Percentiles rank a stretch among this genome's conserved stretches.
phyloP scores from a whole-genome alignment of 1,140 invertebrate genomes.

The Pissodes strobi region DNA sequence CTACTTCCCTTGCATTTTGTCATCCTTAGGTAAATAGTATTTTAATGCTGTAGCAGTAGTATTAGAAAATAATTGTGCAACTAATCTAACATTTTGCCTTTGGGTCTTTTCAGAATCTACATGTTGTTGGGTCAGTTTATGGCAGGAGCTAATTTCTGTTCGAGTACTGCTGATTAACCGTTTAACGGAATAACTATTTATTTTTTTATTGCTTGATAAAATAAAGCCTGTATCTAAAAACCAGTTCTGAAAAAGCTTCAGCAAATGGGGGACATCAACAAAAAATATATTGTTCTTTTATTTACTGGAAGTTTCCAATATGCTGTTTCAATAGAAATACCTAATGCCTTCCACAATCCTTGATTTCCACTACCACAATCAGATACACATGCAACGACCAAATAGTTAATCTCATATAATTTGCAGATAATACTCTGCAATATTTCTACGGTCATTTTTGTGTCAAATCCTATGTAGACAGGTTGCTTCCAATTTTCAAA shows the following conservation, averaged over 20 bases:
- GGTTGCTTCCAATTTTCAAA: no score
- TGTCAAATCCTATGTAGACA: conserved; percentile 53
- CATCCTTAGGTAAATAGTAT: conserved; percentile 3
- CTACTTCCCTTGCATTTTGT: conserved; percentile 2
- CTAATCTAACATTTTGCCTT: conserved; percentile 32
- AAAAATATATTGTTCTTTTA: conserved; percentile 32
- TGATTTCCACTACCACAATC: conserved; percentile 52
- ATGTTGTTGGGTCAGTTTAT: conserved; percentile 24
- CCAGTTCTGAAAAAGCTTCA: conserved; percentile 40
- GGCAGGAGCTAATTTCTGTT: conserved; percentile 23
- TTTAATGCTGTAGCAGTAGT: conserved; percentile 12
- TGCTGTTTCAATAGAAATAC: conserved; percentile 21
- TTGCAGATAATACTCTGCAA: conserved; percentile 43
- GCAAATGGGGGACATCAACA: conserved; percentile 37
- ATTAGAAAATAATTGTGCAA: conserved; percentile 34
- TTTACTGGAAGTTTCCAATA: conserved; percentile 32
- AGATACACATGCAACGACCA: conserved; percentile 48
- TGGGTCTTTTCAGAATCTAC: not conserved
- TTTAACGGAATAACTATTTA: conserved; percentile 18
- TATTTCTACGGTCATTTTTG: conserved; percentile 48
- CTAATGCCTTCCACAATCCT: conserved; percentile 50
- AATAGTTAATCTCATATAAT: conserved; percentile 43
- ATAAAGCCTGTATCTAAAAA: conserved; percentile 36
- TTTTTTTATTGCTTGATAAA: not conserved
- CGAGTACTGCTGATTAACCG: conserved; percentile 5